A percentile compares a stretch with the other conserved stretches of the same genome.
phyloP scores from a whole-genome alignment of 53 echinoderm and acorn worm genomes.

The Arbacia lixula region DNA sequence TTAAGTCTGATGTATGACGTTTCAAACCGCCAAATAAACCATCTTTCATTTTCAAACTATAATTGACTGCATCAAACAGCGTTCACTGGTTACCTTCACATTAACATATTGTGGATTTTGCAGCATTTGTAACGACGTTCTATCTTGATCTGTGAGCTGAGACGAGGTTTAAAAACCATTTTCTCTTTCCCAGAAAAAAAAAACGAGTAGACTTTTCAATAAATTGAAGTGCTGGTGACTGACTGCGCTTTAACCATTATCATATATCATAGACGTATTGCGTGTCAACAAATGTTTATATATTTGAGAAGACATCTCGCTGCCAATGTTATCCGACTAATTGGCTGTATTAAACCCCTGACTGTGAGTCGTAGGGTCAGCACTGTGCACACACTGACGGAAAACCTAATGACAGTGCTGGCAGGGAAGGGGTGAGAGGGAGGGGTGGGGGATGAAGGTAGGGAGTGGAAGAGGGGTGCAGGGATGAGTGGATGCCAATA shows the following conservation, averaged over 20 bases:
- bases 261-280: slow-evolving; percentile 30
- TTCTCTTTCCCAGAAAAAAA: no score
- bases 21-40: no score
- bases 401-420: neutral
- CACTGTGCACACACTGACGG: neutral
- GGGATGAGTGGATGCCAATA: neutral
- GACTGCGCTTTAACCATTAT: slow-evolving; percentile 25
- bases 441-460: neutral
- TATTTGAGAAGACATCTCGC: slow-evolving; percentile 51
- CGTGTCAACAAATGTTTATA: slow-evolving; percentile 37
- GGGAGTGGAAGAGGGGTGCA: neutral
- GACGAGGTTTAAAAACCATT: neutral
- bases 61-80: no score
- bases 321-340: slow-evolving; percentile 15
- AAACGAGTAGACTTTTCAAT: no score
- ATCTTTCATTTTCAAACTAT: no score
- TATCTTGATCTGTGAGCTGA: no score
- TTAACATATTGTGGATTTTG: no score
- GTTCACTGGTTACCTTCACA: no score
- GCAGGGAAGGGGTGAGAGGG: neutral
- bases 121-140: no score
- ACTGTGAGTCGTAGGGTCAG: slow-evolving; percentile 32
- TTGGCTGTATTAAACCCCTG: slow-evolving; percentile 50
- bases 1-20: no score
- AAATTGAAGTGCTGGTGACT: no score